Evolutionary conservation across 2,888 invertebrate species (phyloP).

Genomic region (Danaus chrysippus): DNA sequence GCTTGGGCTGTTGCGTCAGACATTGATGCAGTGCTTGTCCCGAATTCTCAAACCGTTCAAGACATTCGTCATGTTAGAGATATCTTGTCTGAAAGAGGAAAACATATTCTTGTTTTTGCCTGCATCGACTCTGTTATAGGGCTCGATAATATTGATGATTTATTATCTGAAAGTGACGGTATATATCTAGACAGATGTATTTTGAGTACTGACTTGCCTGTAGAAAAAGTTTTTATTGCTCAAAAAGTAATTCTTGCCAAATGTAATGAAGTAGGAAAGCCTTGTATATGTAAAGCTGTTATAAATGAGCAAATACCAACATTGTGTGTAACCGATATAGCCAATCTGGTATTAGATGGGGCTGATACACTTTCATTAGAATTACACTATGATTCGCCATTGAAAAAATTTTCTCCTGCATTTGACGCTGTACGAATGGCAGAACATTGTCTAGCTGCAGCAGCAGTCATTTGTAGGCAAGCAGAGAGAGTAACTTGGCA

Average conservation of each 20-base stretch:
- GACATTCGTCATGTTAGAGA: constrained; percentile 56
- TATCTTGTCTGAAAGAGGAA: constrained; percentile 59
- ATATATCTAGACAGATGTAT: constrained; percentile 93
- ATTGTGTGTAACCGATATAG: constrained; percentile 91
- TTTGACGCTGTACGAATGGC: constrained; percentile 63
- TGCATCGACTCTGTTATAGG: constrained; percentile 59
- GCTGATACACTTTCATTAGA: constrained; percentile 92
- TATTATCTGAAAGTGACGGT: constrained; percentile 88
- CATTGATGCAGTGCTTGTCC: constrained; percentile 63
- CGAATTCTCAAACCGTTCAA: constrained; percentile 50
- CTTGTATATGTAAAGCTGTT: constrained; percentile 93
- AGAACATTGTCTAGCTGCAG: constrained; percentile 84
- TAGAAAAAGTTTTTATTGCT: constrained; percentile 92
- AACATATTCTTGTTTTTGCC: constrained; percentile 65
- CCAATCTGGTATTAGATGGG: constrained; percentile 93
- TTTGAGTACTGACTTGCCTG: constrained; percentile 90
- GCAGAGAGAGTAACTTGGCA: constrained; percentile 93
- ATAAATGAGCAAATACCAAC: constrained; percentile 89
- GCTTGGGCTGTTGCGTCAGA: constrained; percentile 68
- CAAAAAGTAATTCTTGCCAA: constrained; percentile 92
- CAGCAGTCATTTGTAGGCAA: constrained; percentile 88
- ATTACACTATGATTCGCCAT: constrained; percentile 69
- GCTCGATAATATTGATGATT: constrained; percentile 82
- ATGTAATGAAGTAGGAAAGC: constrained; percentile 91
- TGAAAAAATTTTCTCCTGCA: constrained; percentile 54